Evolutionary conservation across 2,113 vertebrate species (phyloP).

Genomic region (Myiagra hebetior): DNA sequence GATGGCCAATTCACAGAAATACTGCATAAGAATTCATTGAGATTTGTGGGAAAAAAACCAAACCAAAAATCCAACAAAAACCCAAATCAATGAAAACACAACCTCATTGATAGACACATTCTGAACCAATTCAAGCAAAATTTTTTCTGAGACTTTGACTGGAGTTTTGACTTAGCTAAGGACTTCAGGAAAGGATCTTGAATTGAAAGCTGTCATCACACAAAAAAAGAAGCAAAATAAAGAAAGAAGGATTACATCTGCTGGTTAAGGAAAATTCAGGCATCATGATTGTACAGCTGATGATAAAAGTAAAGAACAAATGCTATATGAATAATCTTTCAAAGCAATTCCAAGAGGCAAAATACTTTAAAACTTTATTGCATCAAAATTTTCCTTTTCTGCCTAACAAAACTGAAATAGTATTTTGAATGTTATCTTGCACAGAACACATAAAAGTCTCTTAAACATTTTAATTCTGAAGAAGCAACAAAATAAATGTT

Average conservation of each 20-base stretch:
- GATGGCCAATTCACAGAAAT: neutral
- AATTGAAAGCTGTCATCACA: neutral
- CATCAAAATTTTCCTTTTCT: slow-evolving; percentile 43
- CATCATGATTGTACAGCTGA: slow-evolving; percentile 44
- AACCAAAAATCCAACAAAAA: neutral
- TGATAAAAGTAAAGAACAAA: neutral
- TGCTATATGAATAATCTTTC: neutral
- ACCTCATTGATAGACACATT: neutral
- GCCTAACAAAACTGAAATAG: slow-evolving; percentile 28
- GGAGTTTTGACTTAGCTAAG: neutral
- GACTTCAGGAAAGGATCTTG: neutral
- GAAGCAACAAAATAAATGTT: slow-evolving; percentile 33
- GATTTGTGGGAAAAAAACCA: neutral
- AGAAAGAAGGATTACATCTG: slow-evolving; percentile 31
- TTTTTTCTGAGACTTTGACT: neutral
- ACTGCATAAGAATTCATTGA: neutral
- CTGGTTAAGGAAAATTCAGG: slow-evolving; percentile 60
- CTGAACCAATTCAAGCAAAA: neutral
- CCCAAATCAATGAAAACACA: neutral
- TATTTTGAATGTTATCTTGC: slow-evolving; percentile 25
- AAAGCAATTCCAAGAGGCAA: slow-evolving; percentile 26
- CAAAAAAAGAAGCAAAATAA: neutral
- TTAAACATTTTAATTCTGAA: slow-evolving; percentile 9
- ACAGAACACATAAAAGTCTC: slow-evolving; percentile 30
- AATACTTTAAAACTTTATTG: slow-evolving; percentile 62